Conservation (phyloP, 2,797 vertebrate species). For the Kryptolebias ocellatus region DNA sequence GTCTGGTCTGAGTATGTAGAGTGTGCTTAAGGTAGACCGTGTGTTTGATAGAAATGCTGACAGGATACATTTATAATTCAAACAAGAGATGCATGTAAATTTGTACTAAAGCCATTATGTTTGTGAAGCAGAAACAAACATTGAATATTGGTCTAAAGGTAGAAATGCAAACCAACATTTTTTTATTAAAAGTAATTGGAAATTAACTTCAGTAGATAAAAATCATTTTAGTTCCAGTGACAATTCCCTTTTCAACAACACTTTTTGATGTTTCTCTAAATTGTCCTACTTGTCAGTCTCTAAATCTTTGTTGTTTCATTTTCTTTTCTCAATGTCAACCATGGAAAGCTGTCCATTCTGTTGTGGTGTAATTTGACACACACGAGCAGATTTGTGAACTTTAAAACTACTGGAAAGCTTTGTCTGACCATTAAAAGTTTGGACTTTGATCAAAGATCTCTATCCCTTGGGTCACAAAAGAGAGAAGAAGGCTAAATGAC, state of each 20-base stretch:
- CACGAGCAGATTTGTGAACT: conserved; percentile 32
- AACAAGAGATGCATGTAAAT: conserved; percentile 13
- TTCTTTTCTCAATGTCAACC: conserved; percentile 21
- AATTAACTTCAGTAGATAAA: conserved; percentile 2
- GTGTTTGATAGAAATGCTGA: conserved; percentile 31
- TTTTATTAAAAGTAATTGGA: neutral
- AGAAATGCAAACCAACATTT: conserved; percentile 6
- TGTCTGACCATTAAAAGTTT: conserved; percentile 68
- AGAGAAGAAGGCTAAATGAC: conserved; percentile 44
- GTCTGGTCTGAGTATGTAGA: conserved; percentile 30
- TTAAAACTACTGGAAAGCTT: conserved; percentile 50
- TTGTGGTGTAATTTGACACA: conserved; percentile 46
- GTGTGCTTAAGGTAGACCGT: conserved; percentile 23
- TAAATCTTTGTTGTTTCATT: conserved; percentile 16
- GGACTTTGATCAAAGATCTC: conserved; percentile 58
- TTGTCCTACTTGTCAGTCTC: conserved; percentile 17
- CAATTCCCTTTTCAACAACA: neutral
- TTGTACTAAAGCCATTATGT: conserved; percentile 5
- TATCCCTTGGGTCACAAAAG: conserved; percentile 42
- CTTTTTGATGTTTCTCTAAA: conserved; percentile 10
- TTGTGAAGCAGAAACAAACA: neutral
- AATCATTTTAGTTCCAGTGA: neutral
- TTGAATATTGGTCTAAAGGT: neutral
- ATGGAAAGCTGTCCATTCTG: conserved; percentile 34
- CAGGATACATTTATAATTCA: conserved; percentile 22